Evolutionary conservation across 2,888 invertebrate species (phyloP).

Genomic region (Ormyrus rosae): DNA sequence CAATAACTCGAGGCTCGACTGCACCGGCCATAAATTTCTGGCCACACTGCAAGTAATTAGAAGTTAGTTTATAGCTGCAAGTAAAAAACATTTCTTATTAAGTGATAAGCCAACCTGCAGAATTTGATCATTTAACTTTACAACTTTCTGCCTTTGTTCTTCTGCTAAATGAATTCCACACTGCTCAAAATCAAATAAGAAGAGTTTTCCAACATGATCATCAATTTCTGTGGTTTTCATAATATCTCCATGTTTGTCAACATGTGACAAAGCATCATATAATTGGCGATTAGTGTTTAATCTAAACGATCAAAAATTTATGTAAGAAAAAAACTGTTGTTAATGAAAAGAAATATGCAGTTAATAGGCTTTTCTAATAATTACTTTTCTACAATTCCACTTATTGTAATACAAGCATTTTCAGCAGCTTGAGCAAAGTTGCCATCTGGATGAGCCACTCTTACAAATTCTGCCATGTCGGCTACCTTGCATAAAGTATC

Average conservation of each 20-base stretch:
- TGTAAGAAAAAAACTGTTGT: background rate
- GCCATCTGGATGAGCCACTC: constrained; percentile 92
- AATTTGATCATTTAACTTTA: constrained; percentile 90
- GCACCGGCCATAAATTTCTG: constrained; percentile 90
- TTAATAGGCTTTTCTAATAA: constrained; percentile 9
- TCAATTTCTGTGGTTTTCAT: constrained; percentile 84
- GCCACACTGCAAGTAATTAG: constrained; percentile 77
- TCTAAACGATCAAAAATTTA: constrained; percentile 76
- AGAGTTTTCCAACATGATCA: constrained; percentile 89
- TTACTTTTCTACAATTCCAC: constrained; percentile 94
- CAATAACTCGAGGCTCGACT: constrained; percentile 82
- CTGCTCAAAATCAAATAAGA: constrained; percentile 98
- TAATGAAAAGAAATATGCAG: no score
- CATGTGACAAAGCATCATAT: constrained; percentile 86
- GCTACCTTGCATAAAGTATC: constrained; percentile 96
- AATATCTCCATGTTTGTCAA: constrained; percentile 84
- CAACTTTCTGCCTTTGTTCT: constrained; percentile 84
- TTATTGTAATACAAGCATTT: constrained; percentile 90
- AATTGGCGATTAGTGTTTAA: constrained; percentile 93
- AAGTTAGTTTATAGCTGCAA: constrained; percentile 12
- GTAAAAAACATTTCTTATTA: no score
- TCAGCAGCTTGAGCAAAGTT: constrained; percentile 90
- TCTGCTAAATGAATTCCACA: constrained; percentile 96
- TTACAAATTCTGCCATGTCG: constrained; percentile 96
- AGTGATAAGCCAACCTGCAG: constrained; percentile 77